Conservation (phyloP, 2,888 invertebrate genomes). For the Pseudanteris insignis region DNA sequence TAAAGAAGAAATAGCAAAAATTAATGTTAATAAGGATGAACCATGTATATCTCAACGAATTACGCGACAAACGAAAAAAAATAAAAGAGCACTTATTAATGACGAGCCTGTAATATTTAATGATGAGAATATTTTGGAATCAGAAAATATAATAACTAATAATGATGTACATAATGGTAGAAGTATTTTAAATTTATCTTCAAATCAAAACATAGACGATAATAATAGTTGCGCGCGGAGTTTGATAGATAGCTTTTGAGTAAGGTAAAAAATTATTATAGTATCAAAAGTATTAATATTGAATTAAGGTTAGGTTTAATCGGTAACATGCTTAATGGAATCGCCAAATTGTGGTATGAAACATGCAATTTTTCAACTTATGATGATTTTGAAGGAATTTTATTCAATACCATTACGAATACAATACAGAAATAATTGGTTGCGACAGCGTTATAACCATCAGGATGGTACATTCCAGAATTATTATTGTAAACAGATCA, state of each 20-base stretch:
- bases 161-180: no score
- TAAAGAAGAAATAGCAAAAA: no score
- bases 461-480: not conserved
- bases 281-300: conserved; percentile 4
- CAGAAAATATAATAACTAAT: no score
- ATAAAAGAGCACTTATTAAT: no score
- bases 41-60: no score
- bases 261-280: conserved; percentile 6
- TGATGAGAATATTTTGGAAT: no score
- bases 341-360: conserved; percentile 10
- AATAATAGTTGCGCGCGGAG: no score
- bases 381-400: conserved; percentile 15
- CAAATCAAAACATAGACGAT: no score
- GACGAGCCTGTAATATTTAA: no score
- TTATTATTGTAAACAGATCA: conserved; percentile 2
- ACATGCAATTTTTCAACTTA: conserved; percentile 3
- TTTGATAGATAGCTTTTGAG: conserved; percentile 4
- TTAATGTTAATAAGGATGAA: no score
- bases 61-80: no score
- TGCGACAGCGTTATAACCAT: conserved; percentile 1
- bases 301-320: not conserved
- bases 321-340: conserved; percentile 4
- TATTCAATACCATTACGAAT: conserved; percentile 4
- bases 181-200: no score
- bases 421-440: conserved; percentile 8